Percentiles rank a stretch among this genome's conserved stretches.
phyloP scores from a whole-genome alignment of 2,797 vertebrate species.

The Gastrophryne carolinensis region DNA sequence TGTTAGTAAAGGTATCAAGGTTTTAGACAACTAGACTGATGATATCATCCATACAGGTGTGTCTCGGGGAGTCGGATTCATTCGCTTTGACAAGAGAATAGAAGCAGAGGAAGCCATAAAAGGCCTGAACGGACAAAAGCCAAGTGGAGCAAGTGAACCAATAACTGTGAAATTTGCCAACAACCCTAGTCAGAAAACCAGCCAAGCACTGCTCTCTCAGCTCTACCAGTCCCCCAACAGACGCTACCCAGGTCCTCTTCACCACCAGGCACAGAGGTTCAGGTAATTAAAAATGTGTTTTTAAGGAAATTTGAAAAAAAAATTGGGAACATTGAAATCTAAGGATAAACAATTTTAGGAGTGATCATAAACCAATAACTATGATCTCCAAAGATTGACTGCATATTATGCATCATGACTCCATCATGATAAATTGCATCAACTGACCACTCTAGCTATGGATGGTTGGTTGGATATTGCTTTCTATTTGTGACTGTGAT shows the following conservation, averaged over 20 bases:
- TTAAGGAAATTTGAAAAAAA: not conserved
- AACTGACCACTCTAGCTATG: no score
- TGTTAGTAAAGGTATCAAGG: no score
- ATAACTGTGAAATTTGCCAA: slow-evolving; percentile 99
- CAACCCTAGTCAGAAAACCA: slow-evolving; percentile 99
- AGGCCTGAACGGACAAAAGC: slow-evolving; percentile 98
- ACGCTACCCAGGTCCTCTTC: slow-evolving; percentile 96
- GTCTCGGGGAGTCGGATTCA: slow-evolving; percentile 98
- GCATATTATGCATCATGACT: no score
- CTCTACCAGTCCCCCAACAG: slow-evolving; percentile 98
- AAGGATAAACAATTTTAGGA: no score
- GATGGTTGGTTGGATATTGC: no score
- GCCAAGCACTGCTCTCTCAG: slow-evolving; percentile 98
- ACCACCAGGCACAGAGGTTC: slow-evolving; percentile 99
- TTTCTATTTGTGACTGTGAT: no score
- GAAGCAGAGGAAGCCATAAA: slow-evolving; percentile 99
- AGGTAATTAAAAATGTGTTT: slow-evolving; percentile 76
- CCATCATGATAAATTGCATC: no score
- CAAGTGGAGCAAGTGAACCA: slow-evolving; percentile 95
- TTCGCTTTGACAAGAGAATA: slow-evolving; percentile 99
- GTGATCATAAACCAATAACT: no score
- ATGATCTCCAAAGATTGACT: no score
- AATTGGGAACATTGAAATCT: no score
- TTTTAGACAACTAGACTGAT: not conserved
- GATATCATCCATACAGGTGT: slow-evolving; percentile 77